These are phyloP conservation scores for Caenorhabditis uteleia DNA, from an alignment of 2,888 invertebrate genomes.

Conservation along the genomic window DNA sequence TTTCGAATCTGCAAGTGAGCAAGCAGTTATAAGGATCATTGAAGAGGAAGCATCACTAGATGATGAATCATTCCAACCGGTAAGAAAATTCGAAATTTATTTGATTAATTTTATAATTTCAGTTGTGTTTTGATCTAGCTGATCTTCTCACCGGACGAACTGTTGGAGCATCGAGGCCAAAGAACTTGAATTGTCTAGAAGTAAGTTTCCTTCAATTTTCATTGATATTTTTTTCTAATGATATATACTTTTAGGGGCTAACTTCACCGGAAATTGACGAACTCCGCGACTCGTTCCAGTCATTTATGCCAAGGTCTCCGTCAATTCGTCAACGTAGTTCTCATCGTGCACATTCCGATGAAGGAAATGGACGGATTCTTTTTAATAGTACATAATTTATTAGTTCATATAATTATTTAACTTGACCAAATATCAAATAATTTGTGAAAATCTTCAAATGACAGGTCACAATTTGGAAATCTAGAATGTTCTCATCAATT, in stretches of 20 bases:
- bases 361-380: no score
- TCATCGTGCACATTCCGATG: constrained; percentile 17
- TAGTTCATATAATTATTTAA: no score
- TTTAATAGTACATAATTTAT: no score
- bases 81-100: constrained; percentile 6
- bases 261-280: constrained; percentile 60
- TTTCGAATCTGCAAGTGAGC: constrained; percentile 66
- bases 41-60: constrained; percentile 65
- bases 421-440: no score
- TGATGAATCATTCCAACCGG: constrained; percentile 42
- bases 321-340: constrained; percentile 29
- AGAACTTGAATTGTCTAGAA: constrained; percentile 21
- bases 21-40: constrained; percentile 61
- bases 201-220: no score
- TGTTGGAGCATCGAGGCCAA: constrained; percentile 31
- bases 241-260: constrained; percentile 31
- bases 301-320: constrained; percentile 50
- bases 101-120: constrained; percentile 11
- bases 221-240: neutral
- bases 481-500: no score
- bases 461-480: no score
- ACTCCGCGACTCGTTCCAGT: constrained; percentile 55
- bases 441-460: no score
- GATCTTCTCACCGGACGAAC: constrained; percentile 35
- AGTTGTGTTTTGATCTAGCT: constrained; percentile 43